Conservation (phyloP, 2,888 invertebrate species). For the Deilephila elpenor region DNA sequence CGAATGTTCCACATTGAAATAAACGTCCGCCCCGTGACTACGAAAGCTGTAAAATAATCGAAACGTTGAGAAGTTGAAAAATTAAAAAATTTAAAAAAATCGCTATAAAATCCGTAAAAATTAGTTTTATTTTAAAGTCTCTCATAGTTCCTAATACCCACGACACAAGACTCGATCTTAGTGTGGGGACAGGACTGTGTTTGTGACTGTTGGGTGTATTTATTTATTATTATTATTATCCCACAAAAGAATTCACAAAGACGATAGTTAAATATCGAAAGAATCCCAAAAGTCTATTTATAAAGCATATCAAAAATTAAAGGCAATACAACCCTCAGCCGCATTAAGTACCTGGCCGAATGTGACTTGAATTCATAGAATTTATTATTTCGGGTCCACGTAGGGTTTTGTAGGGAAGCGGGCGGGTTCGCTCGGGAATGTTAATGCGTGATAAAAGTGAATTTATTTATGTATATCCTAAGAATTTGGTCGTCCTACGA, state of each 20-base stretch:
- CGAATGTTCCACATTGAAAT: no score
- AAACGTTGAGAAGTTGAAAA: no score
- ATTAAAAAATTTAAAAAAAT: no score
- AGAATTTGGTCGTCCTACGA: background rate
- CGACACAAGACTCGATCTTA: no score
- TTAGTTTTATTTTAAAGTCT: no score
- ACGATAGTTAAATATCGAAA: background rate
- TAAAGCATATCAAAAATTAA: conserved; percentile 26
- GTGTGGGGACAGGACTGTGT: no score
- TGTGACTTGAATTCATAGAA: conserved; percentile 28
- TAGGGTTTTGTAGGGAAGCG: background rate
- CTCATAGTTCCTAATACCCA: no score
- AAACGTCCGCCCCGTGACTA: no score
- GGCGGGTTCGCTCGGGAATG: conserved; percentile 9
- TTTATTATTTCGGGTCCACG: conserved; percentile 29
- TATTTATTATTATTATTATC: background rate
- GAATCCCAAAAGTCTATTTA: conserved; percentile 18
- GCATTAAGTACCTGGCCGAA: conserved; percentile 7
- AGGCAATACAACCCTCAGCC: conserved; percentile 2
- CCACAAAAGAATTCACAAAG: background rate
- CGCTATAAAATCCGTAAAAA: no score
- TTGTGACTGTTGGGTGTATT: no score
- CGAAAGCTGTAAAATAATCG: no score
- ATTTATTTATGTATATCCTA: conserved; percentile 12
- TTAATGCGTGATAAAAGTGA: conserved; percentile 19